Conservation (phyloP, 1,140 invertebrate genomes). For the Nephila pilipes region DNA sequence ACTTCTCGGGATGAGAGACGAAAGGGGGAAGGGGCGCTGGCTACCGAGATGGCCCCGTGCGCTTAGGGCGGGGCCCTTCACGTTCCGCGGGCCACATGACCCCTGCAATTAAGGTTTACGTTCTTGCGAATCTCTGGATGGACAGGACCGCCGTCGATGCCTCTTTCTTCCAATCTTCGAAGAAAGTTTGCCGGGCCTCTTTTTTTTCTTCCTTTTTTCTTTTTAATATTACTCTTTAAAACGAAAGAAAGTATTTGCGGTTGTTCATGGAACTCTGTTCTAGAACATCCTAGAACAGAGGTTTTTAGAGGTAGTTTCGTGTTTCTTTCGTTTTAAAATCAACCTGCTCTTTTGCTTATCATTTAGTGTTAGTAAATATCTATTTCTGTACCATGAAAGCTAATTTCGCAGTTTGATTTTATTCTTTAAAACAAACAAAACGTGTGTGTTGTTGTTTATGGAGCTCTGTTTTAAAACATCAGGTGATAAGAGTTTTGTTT, state of each 20-base stretch:
- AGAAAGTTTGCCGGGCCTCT: background rate
- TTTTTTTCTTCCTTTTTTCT: too few relatives aligned
- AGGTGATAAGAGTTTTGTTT: too few relatives aligned
- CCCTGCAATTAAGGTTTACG: conserved; percentile 58
- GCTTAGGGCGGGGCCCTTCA: conserved; percentile 56
- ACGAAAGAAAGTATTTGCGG: background rate
- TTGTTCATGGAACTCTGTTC: background rate
- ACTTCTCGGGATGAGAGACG: background rate
- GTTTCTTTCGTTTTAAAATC: too few relatives aligned
- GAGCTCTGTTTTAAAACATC: background rate
- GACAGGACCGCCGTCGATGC: conserved; percentile 59
- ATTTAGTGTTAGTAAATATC: too few relatives aligned
- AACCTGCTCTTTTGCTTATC: too few relatives aligned
- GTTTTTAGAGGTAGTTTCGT: too few relatives aligned
- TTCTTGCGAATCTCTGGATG: background rate
- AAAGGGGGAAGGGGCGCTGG: background rate
- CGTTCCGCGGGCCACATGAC: background rate
- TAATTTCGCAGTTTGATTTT: too few relatives aligned
- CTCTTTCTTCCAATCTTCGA: too few relatives aligned
- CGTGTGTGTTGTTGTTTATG: background rate
- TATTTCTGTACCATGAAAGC: too few relatives aligned
- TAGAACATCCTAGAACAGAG: too few relatives aligned
- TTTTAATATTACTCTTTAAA: too few relatives aligned
- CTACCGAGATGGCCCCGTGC: conserved; percentile 16
- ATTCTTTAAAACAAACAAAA: background rate